A percentile compares a stretch with the other conserved stretches of the same genome.
These are phyloP conservation scores for Tryphoninae sp. DNA, from an alignment of 2,888 invertebrate species.

Conservation along the genomic window DNA sequence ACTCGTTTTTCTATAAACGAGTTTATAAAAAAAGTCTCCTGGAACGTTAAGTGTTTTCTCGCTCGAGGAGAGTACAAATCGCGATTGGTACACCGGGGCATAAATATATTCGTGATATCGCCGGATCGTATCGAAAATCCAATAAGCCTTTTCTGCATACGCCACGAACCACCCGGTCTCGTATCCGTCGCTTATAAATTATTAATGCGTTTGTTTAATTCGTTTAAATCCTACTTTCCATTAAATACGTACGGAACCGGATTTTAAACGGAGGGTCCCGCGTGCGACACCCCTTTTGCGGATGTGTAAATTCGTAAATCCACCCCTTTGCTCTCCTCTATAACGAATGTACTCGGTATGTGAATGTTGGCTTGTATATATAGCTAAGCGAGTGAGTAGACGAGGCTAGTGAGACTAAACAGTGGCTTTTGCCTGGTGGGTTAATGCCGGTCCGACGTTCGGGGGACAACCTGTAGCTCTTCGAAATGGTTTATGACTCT, in stretches of 20 bases:
- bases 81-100: not conserved
- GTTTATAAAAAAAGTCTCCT: slow-evolving; percentile 48
- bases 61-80: slow-evolving; percentile 16
- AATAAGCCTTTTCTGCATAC: slow-evolving; percentile 19
- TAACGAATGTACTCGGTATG: slow-evolving; percentile 36
- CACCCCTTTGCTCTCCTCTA: slow-evolving; percentile 23
- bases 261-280: slow-evolving; percentile 25
- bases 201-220: slow-evolving; percentile 23
- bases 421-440: slow-evolving; percentile 14
- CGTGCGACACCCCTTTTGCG: slow-evolving; percentile 21
- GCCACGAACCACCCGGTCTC: not conserved
- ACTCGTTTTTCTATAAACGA: slow-evolving; percentile 23
- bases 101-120: slow-evolving; percentile 15
- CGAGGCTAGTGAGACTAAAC: slow-evolving; percentile 20
- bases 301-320: slow-evolving; percentile 56
- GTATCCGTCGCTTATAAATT: not conserved
- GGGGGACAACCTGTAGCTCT: slow-evolving; percentile 62
- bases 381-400: slow-evolving; percentile 13
- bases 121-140: slow-evolving; percentile 29
- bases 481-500: slow-evolving; percentile 65
- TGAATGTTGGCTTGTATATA: not conserved
- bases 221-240: slow-evolving; percentile 23
- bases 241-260: slow-evolving; percentile 30
- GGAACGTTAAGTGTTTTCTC: slow-evolving; percentile 58
- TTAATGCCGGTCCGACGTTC: slow-evolving; percentile 52